Conservation (phyloP, 2,888 invertebrate genomes). For the Nomada fucata region DNA sequence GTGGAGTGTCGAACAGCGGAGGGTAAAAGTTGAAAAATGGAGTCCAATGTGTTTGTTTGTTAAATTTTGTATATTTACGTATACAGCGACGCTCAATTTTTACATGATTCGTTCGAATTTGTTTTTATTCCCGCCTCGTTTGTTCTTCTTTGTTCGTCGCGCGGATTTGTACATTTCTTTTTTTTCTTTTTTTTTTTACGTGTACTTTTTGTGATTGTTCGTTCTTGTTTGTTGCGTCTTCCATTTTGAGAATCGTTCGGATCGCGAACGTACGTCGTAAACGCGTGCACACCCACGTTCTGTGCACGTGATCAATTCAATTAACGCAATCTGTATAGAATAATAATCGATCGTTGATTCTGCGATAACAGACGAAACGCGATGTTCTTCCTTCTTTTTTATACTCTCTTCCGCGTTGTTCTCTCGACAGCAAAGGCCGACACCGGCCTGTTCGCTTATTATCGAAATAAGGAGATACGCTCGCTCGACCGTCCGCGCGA, state of each 20-base stretch:
- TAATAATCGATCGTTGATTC: slow-evolving; percentile 5
- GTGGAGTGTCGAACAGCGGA: slow-evolving; percentile 16
- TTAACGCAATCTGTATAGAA: background rate
- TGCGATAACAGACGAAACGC: background rate
- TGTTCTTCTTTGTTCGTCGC: slow-evolving; percentile 5
- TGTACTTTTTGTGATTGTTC: slow-evolving; percentile 41
- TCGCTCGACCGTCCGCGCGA: slow-evolving; percentile 40
- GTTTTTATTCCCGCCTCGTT: slow-evolving; percentile 9
- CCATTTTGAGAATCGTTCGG: slow-evolving; percentile 30
- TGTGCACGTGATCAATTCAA: background rate
- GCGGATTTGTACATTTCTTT: slow-evolving; percentile 51
- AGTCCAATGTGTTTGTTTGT: slow-evolving; percentile 1
- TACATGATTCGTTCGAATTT: background rate
- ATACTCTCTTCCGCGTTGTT: slow-evolving; percentile 2
- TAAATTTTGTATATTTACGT: background rate
- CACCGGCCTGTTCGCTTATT: slow-evolving; percentile 14
- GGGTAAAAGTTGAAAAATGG: background rate
- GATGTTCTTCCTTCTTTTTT: slow-evolving; percentile 9
- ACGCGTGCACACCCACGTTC: background rate
- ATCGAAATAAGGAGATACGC: background rate
- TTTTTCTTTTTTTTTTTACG: slow-evolving; percentile 48
- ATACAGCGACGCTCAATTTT: slow-evolving; percentile 49
- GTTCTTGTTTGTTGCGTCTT: slow-evolving; percentile 54
- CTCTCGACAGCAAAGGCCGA: background rate
- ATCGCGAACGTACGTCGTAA: background rate